Evolutionary conservation across 2,797 vertebrate species (phyloP).

Genomic region (Pseudomugil gertrudae): DNA sequence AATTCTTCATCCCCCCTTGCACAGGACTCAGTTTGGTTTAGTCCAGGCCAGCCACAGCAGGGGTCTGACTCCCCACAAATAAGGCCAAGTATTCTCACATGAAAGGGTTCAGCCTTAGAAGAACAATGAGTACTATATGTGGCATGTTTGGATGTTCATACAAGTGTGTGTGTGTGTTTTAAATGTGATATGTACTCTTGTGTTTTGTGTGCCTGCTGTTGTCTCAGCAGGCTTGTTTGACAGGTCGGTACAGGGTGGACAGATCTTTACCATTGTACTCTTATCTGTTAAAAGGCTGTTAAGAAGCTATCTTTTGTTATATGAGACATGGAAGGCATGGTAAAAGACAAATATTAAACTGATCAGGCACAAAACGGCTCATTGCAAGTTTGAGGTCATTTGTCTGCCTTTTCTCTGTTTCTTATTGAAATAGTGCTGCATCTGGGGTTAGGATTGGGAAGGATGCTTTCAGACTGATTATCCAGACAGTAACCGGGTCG

Average conservation of each 20-base stretch:
- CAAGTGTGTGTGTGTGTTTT: conserved; percentile 3
- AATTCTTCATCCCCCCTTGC: conserved; percentile 32
- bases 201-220: conserved; percentile 5
- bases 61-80: conserved; percentile 60
- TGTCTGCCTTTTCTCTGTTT: conserved; percentile 17
- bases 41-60: conserved; percentile 48
- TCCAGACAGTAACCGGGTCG: conserved; percentile 38
- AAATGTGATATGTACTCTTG: conserved; percentile 5
- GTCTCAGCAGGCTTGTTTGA: conserved; percentile 33
- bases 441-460: conserved; percentile 39
- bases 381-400: conserved; percentile 19
- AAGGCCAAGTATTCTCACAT: conserved; percentile 66
- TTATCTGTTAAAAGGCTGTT: conserved; percentile 5
- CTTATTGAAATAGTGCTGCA: conserved; percentile 24
- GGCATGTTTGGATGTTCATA: conserved; percentile 11
- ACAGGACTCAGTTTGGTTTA: conserved; percentile 41
- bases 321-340: background rate
- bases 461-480: conserved; percentile 63
- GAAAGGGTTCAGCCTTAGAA: conserved; percentile 54
- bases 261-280: conserved; percentile 2
- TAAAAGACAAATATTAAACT: conserved; percentile 22
- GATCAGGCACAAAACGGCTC: conserved; percentile 30
- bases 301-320: conserved; percentile 13
- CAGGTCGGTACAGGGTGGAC: background rate
- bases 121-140: conserved; percentile 49